A percentile compares a stretch with the other conserved stretches of the same genome.
These are phyloP conservation scores for Melikaiella ostensackeni DNA, from an alignment of 2,888 invertebrate species.

Conservation along the genomic window DNA sequence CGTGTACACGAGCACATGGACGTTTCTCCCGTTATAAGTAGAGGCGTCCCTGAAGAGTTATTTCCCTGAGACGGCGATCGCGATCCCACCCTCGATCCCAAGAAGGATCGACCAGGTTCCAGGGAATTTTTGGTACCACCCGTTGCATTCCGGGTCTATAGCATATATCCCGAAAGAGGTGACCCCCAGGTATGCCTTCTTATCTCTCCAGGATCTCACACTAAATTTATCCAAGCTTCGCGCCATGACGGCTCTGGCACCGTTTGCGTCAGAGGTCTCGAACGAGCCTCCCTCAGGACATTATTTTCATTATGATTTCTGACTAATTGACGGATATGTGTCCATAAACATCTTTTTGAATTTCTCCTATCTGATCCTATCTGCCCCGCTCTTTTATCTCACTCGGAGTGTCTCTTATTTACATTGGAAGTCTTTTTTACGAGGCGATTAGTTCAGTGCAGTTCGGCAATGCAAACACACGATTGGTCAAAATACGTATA, in stretches of 20 bases:
- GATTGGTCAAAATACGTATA: too few relatives aligned
- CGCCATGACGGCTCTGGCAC: constrained; percentile 15
- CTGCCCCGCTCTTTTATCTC: not conserved
- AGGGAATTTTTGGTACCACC: constrained; percentile 56
- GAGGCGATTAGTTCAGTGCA: not conserved
- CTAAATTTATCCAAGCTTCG: constrained; percentile 66
- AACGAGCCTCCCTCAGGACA: not conserved
- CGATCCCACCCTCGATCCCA: constrained; percentile 37
- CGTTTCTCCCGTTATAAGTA: constrained; percentile 55
- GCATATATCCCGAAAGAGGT: constrained; percentile 74
- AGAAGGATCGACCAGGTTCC: constrained; percentile 35
- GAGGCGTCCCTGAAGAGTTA: constrained; percentile 59
- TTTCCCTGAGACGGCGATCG: constrained; percentile 59
- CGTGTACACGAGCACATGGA: constrained; percentile 61
- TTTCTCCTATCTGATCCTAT: not conserved
- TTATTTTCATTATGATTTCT: constrained; percentile 19
- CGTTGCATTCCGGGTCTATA: constrained; percentile 68
- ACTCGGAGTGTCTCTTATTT: not conserved
- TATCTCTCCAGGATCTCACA: constrained; percentile 72
- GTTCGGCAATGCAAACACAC: too few relatives aligned
- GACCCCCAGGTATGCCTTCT: constrained; percentile 74
- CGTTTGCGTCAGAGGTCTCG: constrained; percentile 25
- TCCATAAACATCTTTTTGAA: constrained; percentile 11
- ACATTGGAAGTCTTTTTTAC: not conserved
- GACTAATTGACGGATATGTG: constrained; percentile 28